Percentiles rank a stretch among this genome's conserved stretches.
phyloP scores from a whole-genome alignment of 2,113 vertebrate species.

The Amazona vittata region DNA sequence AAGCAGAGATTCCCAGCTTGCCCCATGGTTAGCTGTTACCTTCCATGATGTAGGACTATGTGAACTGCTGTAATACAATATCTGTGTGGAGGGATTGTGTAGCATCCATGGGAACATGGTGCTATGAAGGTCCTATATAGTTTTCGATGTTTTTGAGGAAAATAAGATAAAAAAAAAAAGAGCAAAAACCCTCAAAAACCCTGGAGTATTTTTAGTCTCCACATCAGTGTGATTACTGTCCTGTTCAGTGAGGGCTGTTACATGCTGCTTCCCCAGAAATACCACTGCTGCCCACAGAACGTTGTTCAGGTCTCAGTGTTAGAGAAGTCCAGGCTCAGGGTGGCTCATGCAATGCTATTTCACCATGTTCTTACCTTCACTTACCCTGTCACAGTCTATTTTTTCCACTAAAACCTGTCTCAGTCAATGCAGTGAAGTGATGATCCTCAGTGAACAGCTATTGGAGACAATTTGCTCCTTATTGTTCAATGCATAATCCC shows the following conservation, averaged over 20 bases:
- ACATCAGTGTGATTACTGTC: background rate
- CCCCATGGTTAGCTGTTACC: background rate
- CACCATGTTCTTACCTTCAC: background rate
- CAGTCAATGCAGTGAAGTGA: background rate
- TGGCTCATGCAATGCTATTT: constrained; percentile 3
- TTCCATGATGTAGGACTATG: background rate
- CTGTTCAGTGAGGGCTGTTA: background rate
- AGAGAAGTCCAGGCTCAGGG: background rate
- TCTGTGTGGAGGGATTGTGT: background rate
- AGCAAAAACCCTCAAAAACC: background rate
- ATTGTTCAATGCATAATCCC: background rate
- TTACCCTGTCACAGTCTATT: background rate
- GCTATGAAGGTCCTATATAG: background rate
- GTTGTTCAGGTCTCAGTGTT: background rate
- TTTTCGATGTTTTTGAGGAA: background rate
- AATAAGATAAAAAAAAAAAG: background rate
- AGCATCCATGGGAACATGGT: background rate
- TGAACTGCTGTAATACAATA: background rate
- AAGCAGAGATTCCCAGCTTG: background rate
- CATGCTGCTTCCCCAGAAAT: background rate
- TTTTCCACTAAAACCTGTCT: background rate
- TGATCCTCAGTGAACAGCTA: background rate
- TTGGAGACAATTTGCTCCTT: background rate
- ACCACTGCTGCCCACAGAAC: background rate
- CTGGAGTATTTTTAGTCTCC: background rate